Conservation (phyloP, 2,113 vertebrate genomes). For the Equus quagga region DNA sequence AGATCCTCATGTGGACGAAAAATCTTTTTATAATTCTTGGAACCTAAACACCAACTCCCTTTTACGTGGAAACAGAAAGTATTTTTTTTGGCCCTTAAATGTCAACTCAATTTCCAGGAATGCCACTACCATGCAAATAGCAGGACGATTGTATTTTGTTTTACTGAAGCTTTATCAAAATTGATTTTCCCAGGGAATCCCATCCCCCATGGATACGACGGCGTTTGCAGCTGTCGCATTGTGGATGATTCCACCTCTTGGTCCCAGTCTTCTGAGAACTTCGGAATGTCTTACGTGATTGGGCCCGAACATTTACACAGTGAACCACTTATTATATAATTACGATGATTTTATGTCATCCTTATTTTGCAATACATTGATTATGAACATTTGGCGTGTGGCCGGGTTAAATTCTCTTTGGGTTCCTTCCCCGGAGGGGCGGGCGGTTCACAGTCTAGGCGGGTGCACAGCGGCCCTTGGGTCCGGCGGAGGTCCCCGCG, state of each 20-base stretch:
- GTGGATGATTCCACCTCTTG: not conserved
- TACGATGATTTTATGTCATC: not conserved
- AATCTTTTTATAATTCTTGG: not conserved
- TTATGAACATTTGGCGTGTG: not conserved
- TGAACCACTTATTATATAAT: not conserved
- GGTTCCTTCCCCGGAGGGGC: not conserved
- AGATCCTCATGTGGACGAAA: not conserved
- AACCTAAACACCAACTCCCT: not conserved
- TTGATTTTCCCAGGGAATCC: conserved; percentile 7
- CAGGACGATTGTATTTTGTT: not conserved
- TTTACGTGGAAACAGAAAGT: conserved; percentile 19
- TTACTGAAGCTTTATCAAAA: not conserved
- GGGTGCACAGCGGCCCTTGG: not conserved
- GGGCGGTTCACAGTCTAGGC: fast-evolving
- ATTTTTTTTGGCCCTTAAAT: not conserved
- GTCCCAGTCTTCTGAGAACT: not conserved
- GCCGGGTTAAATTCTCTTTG: not conserved
- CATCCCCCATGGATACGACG: not conserved
- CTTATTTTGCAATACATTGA: not conserved
- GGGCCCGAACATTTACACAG: not conserved
- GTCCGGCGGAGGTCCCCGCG: not conserved
- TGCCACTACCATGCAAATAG: not conserved
- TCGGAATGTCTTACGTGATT: not conserved
- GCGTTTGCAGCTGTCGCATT: not conserved
- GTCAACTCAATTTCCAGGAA: conserved; percentile 2